Evolutionary conservation across 2,797 vertebrate genomes (phyloP).

Genomic region (Lophotriccus pileatus): DNA sequence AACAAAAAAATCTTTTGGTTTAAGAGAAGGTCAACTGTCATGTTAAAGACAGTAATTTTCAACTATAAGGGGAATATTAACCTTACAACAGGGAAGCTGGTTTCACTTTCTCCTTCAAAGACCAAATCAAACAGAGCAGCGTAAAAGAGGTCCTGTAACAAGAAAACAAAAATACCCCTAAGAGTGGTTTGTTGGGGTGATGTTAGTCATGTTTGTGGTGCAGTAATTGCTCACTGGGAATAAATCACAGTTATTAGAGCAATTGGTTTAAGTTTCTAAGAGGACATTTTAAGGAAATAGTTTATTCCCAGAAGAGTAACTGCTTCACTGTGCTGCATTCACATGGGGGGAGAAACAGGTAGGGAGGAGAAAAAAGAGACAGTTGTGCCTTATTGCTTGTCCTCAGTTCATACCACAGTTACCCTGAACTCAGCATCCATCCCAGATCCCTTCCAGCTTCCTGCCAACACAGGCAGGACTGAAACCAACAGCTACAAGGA

Average conservation of each 20-base stretch:
- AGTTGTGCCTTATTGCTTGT: neutral
- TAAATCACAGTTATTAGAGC: neutral
- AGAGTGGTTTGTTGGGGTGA: neutral
- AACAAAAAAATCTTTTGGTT: neutral
- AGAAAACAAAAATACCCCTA: neutral
- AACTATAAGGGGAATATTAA: neutral
- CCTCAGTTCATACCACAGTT: neutral
- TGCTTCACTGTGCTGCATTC: neutral
- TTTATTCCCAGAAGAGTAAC: neutral
- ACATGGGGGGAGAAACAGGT: neutral
- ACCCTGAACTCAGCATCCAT: neutral
- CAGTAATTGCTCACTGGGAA: neutral
- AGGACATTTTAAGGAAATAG: neutral
- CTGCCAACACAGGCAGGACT: neutral
- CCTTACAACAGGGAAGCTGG: neutral
- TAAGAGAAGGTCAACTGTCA: neutral
- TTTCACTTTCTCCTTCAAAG: constrained; percentile 17
- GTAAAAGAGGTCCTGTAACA: neutral
- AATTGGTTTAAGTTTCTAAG: neutral
- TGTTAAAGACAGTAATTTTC: neutral
- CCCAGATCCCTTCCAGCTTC: neutral
- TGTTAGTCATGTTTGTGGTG: neutral
- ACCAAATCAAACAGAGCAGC: neutral
- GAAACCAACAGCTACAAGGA: neutral
- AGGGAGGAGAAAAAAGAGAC: neutral